Evolutionary conservation across 2,113 vertebrate genomes (phyloP).

Genomic region (Uria aalge): DNA sequence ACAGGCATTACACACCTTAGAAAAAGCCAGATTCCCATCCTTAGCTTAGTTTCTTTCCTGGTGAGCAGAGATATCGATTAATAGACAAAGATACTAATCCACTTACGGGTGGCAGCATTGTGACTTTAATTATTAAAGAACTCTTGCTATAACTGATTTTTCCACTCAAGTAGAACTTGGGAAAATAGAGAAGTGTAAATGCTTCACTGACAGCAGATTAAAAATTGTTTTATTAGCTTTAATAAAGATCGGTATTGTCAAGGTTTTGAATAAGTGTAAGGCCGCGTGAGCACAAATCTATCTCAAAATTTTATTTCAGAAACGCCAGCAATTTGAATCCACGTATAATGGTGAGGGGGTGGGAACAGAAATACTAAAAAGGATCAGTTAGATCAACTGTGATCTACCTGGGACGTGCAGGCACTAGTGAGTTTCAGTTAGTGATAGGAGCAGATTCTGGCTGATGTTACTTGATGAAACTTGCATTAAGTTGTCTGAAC

Average conservation of each 20-base stretch:
- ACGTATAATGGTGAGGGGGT: not conserved
- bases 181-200: slow-evolving; percentile 41
- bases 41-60: not conserved
- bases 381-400: not conserved
- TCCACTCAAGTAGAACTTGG: slow-evolving; percentile 28
- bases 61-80: not conserved
- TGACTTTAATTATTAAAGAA: slow-evolving; percentile 23
- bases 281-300: not conserved
- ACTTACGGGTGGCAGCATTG: not conserved
- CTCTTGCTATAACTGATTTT: not conserved
- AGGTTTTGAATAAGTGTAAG: not conserved
- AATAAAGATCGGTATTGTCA: slow-evolving; percentile 30
- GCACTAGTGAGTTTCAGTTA: not conserved
- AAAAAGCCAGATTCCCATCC: slow-evolving; percentile 13
- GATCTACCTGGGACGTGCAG: not conserved
- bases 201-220: slow-evolving; percentile 34
- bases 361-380: not conserved
- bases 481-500: not conserved
- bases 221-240: slow-evolving; percentile 27
- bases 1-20: slow-evolving; percentile 23
- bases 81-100: slow-evolving; percentile 24
- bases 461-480: not conserved
- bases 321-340: not conserved
- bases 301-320: not conserved
- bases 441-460: not conserved